phyloP scores from a whole-genome alignment of 2,888 invertebrate genomes.

The Tholera decimalis region DNA sequence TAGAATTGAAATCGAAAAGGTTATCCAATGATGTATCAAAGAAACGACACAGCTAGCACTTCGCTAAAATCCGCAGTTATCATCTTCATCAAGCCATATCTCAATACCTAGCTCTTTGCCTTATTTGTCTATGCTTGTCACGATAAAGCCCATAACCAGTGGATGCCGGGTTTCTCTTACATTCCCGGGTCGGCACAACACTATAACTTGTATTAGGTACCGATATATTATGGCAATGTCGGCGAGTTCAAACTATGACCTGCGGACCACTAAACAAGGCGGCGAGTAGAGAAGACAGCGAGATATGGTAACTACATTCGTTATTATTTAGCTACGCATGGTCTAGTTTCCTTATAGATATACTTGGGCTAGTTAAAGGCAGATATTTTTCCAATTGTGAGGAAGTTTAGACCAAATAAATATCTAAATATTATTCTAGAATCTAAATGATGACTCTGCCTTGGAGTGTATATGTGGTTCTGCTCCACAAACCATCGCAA shows the following conservation, averaged over 20 bases:
- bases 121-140: slow-evolving; percentile 23
- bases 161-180: slow-evolving; percentile 33
- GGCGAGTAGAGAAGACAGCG: not conserved
- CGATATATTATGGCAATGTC: slow-evolving; percentile 35
- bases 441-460: too few species aligned
- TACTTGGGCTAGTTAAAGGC: not conserved
- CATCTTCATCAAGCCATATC: slow-evolving; percentile 4
- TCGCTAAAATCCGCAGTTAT: not conserved
- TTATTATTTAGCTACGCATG: not conserved
- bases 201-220: slow-evolving; percentile 30
- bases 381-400: too few species aligned
- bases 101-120: not conserved
- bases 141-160: slow-evolving; percentile 13
- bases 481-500: too few species aligned
- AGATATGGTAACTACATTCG: slow-evolving; percentile 1
- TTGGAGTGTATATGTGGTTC: too few species aligned
- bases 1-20: slow-evolving; percentile 3
- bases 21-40: not conserved
- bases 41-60: not conserved
- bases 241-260: slow-evolving; percentile 38
- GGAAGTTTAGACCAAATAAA: too few species aligned
- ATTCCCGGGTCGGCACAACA: slow-evolving; percentile 2
- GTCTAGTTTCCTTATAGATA: too few species aligned
- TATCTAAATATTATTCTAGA: too few species aligned
- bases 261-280: slow-evolving; percentile 3